Evolutionary conservation across 2,797 vertebrate genomes (phyloP).

Genomic region (Picus viridis): DNA sequence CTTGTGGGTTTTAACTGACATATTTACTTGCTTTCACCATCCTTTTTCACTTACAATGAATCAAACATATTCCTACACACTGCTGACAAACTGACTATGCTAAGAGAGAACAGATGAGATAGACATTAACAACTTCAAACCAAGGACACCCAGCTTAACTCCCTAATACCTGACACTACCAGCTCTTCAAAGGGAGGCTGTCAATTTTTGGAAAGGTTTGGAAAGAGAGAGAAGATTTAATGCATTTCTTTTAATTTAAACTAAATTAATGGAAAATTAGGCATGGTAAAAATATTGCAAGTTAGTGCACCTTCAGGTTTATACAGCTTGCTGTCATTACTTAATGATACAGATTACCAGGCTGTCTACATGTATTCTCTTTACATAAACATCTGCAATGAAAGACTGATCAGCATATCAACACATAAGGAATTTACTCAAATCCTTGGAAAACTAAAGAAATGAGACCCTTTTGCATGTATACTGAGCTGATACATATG

Average conservation of each 20-base stretch:
- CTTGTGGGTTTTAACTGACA: slow-evolving; percentile 59
- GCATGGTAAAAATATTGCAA: background rate
- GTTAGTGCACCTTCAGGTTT: background rate
- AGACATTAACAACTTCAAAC: slow-evolving; percentile 30
- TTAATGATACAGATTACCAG: background rate
- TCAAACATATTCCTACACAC: slow-evolving; percentile 15
- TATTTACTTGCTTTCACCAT: slow-evolving; percentile 58
- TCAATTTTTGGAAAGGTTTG: background rate
- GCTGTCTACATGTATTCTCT: background rate
- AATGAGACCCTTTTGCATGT: background rate
- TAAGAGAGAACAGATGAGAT: slow-evolving; percentile 54
- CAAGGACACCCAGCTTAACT: background rate
- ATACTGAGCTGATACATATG: background rate
- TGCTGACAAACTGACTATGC: slow-evolving; percentile 34
- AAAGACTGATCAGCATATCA: background rate
- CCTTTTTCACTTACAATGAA: slow-evolving; percentile 29
- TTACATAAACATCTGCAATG: background rate
- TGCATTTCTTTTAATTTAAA: background rate
- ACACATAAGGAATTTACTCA: background rate
- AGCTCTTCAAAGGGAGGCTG: background rate
- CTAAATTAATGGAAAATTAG: background rate
- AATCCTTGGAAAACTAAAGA: background rate
- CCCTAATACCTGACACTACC: background rate
- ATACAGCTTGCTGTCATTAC: background rate
- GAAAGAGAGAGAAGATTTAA: background rate